phyloP scores from a whole-genome alignment of 2,888 invertebrate species.

The Teinopalpus imperialis region DNA sequence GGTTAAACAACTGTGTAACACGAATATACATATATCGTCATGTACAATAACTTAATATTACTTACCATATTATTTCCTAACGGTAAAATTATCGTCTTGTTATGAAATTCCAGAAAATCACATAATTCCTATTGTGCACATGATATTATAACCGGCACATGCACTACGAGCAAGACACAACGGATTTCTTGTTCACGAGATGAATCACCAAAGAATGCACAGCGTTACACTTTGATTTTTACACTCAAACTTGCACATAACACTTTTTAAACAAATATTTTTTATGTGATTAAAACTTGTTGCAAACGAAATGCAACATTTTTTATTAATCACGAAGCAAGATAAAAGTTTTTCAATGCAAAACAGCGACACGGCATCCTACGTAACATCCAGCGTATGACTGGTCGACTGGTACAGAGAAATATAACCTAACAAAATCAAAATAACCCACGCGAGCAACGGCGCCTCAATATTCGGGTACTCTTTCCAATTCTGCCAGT shows the following conservation, averaged over 20 bases:
- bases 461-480: constrained; percentile 50
- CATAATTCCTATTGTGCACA: constrained; percentile 41
- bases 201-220: constrained; percentile 79
- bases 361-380: constrained; percentile 48
- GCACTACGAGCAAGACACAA: constrained; percentile 48
- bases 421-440: constrained; percentile 69
- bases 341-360: constrained; percentile 63
- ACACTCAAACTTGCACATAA: constrained; percentile 48
- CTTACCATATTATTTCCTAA: constrained; percentile 23
- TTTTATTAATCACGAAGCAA: constrained; percentile 54
- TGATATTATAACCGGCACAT: constrained; percentile 54
- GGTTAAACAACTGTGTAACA: constrained; percentile 7
- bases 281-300: constrained; percentile 6
- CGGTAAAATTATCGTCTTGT: constrained; percentile 6
- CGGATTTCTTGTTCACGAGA: constrained; percentile 71
- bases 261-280: constrained; percentile 40
- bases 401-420: constrained; percentile 54
- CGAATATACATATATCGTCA: not conserved
- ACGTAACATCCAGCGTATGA: constrained; percentile 49
- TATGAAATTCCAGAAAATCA: constrained; percentile 25
- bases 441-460: constrained; percentile 51
- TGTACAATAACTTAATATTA: not conserved
- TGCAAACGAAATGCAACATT: constrained; percentile 25
- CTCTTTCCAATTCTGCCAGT: constrained; percentile 59
- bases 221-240: constrained; percentile 50